Evolutionary conservation across 2,797 vertebrate species (phyloP).

Genomic region (Protosalanx chinensis): DNA sequence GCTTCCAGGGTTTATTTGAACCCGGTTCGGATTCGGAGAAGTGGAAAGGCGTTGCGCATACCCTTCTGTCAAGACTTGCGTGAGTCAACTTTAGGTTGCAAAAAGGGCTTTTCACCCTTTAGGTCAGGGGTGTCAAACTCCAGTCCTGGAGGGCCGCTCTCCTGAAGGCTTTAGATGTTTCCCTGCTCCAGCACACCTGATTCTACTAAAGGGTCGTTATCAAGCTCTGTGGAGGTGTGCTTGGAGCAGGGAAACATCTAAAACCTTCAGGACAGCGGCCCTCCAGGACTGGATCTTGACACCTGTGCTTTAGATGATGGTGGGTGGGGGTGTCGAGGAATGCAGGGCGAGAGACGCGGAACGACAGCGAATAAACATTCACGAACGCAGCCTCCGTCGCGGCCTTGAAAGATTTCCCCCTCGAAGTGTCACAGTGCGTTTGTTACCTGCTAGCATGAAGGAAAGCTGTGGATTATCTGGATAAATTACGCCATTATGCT

Average conservation of each 20-base stretch:
- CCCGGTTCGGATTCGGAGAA: slow-evolving; percentile 10
- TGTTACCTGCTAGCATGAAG: slow-evolving; percentile 34
- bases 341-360: neutral
- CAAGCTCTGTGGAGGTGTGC: no score
- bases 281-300: no score
- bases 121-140: no score
- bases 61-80: slow-evolving; percentile 28
- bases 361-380: slow-evolving; percentile 21
- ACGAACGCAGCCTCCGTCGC: neutral
- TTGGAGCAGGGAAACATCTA: no score
- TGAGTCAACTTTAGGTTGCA: slow-evolving; percentile 23
- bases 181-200: no score
- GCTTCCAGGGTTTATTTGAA: slow-evolving; percentile 37
- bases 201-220: no score
- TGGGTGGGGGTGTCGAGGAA: neutral
- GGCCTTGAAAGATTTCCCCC: neutral
- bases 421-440: slow-evolving; percentile 22
- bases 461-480: slow-evolving; percentile 44
- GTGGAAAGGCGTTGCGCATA: neutral
- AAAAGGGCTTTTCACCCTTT: neutral
- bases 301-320: neutral
- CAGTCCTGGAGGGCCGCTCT: no score
- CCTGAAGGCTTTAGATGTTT: no score
- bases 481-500: slow-evolving; percentile 48
- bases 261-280: no score